These are phyloP conservation scores for Lamellibrachia satsuma DNA, from an alignment of 2,888 invertebrate genomes.

Conservation along the genomic window DNA sequence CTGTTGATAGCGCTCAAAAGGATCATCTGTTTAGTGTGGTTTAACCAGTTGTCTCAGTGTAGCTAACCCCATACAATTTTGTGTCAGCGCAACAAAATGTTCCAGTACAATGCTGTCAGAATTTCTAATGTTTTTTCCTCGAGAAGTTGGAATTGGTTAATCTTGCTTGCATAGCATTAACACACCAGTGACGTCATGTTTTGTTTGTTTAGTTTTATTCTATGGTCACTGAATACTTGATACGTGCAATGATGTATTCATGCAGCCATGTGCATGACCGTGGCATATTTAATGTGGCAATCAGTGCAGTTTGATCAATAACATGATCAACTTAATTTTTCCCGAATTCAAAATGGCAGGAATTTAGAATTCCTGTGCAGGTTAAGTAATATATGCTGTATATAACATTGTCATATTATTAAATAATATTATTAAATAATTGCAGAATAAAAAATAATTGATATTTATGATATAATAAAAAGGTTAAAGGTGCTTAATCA, in stretches of 20 bases:
- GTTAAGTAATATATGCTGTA: neutral
- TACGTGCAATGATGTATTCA: neutral
- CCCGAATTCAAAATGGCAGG: neutral
- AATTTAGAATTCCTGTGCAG: neutral
- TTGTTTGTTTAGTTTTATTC: neutral
- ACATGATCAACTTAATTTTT: neutral
- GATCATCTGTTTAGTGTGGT: neutral
- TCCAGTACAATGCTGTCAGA: neutral
- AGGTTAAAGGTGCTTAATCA: no score
- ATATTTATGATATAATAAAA: no score
- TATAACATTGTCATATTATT: neutral
- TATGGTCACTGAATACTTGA: neutral
- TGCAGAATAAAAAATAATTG: no score
- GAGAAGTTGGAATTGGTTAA: neutral
- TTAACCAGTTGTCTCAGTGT: neutral
- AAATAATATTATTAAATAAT: neutral
- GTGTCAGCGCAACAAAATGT: neutral
- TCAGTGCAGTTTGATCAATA: constrained; percentile 9
- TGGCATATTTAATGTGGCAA: neutral
- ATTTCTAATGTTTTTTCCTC: neutral
- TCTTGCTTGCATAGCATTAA: neutral
- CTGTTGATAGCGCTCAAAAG: neutral
- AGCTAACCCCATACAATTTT: neutral
- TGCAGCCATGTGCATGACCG: neutral
- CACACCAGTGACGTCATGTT: neutral